These are phyloP conservation scores for Progne subis DNA, from an alignment of 2,113 vertebrate species.

Conservation along the genomic window DNA sequence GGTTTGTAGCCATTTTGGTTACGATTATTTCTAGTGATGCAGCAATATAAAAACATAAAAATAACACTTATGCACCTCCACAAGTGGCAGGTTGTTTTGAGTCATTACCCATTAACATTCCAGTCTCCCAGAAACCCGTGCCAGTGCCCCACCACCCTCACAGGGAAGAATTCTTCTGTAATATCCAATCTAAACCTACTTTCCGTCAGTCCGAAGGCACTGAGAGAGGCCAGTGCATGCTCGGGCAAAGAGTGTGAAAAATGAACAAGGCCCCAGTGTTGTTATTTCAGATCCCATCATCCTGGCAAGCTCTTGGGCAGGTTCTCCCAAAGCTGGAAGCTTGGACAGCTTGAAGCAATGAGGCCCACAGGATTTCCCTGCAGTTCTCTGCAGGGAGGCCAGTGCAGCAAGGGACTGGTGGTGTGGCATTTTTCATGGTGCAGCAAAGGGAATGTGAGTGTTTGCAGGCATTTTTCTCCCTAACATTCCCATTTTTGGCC, in stretches of 20 bases:
- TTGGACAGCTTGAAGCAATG: not conserved
- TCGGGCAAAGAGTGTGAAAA: not conserved
- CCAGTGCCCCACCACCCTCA: not conserved
- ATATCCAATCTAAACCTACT: not conserved
- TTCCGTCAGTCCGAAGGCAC: rapidly evolving
- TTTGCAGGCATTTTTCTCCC: not conserved
- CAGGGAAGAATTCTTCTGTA: not conserved
- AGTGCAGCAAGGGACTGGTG: not conserved
- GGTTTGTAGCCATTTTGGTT: not conserved
- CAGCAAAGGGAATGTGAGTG: not conserved
- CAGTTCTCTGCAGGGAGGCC: not conserved
- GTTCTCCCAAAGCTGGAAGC: not conserved
- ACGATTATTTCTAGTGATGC: not conserved
- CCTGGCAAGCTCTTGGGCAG: not conserved
- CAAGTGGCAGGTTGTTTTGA: not conserved
- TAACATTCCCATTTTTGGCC: not conserved
- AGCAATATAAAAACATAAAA: not conserved
- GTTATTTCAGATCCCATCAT: not conserved
- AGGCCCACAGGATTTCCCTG: not conserved
- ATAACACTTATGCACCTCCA: not conserved
- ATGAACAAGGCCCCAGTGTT: not conserved
- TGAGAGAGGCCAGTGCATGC: not conserved
- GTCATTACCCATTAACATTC: not conserved
- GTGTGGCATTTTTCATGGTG: not conserved
- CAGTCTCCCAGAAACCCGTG: not conserved